Evolutionary conservation across 2,113 vertebrate species (phyloP).

Genomic region (Ceratotherium simum): DNA sequence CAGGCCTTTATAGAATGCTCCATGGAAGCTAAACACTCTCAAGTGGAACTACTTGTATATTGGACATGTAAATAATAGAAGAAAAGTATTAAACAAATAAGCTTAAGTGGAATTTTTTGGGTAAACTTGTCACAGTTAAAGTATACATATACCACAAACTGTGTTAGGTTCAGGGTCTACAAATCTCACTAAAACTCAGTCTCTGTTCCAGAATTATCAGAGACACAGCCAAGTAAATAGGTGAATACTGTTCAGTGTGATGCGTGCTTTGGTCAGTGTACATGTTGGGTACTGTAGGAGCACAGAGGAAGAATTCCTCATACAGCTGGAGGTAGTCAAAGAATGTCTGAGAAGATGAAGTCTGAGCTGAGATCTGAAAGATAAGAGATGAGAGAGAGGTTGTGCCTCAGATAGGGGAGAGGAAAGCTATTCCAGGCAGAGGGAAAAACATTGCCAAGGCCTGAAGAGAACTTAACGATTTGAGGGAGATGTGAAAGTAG

Average conservation of each 20-base stretch:
- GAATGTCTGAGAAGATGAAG: background rate
- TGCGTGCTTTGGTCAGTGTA: background rate
- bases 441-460: background rate
- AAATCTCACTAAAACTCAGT: background rate
- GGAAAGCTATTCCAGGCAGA: background rate
- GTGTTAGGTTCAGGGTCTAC: background rate
- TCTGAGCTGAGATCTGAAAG: background rate
- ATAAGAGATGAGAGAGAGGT: background rate
- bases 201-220: background rate
- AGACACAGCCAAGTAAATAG: background rate
- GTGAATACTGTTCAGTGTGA: background rate
- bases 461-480: background rate
- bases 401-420: background rate
- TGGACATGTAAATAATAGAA: background rate
- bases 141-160: background rate
- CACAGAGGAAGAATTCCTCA: background rate
- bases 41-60: background rate
- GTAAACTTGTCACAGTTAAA: background rate
- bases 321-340: background rate
- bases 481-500: background rate
- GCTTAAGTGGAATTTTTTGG: background rate
- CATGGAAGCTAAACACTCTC: background rate
- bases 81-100: slow-evolving; percentile 9
- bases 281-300: background rate
- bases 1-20: background rate